Base-by-base conservation (phyloP, 1,140 invertebrate genomes). In the Pantala flavescens region DNA sequence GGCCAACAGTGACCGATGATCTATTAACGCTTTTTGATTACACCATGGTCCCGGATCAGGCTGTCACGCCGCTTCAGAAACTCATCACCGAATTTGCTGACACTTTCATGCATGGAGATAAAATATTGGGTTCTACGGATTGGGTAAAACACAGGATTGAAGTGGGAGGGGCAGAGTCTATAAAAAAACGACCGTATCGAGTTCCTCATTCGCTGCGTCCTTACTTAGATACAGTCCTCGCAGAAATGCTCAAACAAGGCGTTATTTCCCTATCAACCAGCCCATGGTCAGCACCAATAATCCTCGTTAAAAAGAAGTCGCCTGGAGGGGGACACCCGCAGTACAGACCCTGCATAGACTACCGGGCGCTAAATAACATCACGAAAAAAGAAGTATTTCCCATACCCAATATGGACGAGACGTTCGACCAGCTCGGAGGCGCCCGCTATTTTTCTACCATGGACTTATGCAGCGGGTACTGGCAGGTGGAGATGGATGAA, bases 361-460 rank as follows among this genome's bases (percentile, higher is more conserved):
- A 23, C n/a, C n/a, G 63, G 2, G 63, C n/a, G 2, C 23, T 70
- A 70, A 70, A 70, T 70, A 11, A 2, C n/a, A 11, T 70, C 2
- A 70, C 63, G 63, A 70, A 70, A 11, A n/a, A 23, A n/a, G 23
- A 70, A 23, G 63, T 36, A 5, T 36, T 36, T 75, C 86, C 85
- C 0, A 73, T 85, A 0, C 82, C 84, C 7, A 71, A 80, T 5
- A 82, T 86, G 7, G 82, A 83, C 24, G 82, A 85, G n/a, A 81
- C 82, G 7, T 76, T 88, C 16, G 79, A 83, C 74, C 72, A 73
- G 19, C 73, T 86, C n/a, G 78, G 77, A 0, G 80, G 79, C 21
- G 72, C 76, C 0, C 74, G 78, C 23, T 83, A 81, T 70, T 82
- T 83, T 24, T 78, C 79, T 0, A 81, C 80, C 0, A 49, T 82